Conservation (phyloP, 2,888 invertebrate species). For the Lepas anatifera region DNA sequence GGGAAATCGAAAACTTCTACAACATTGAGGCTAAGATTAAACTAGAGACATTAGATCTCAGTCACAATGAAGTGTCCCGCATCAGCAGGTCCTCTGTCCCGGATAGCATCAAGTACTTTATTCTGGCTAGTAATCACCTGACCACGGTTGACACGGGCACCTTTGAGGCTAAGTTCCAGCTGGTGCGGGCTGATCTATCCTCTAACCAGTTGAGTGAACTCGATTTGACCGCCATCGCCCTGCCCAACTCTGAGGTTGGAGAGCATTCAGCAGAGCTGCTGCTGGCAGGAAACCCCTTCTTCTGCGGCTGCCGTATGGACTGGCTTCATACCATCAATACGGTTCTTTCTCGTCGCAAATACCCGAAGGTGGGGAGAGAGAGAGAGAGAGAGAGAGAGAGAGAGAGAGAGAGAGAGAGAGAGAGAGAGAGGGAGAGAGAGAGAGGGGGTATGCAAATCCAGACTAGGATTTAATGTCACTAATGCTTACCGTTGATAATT, state of each 20-base stretch:
- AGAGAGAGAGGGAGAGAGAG: too few relatives aligned
- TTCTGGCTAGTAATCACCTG: constrained; percentile 43
- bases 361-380: constrained; percentile 63
- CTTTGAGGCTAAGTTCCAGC: constrained; percentile 74
- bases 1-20: constrained; percentile 49
- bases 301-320: constrained; percentile 90
- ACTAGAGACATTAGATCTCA: constrained; percentile 75
- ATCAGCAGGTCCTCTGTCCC: constrained; percentile 54
- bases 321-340: constrained; percentile 88
- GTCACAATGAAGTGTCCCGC: constrained; percentile 67
- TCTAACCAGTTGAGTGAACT: constrained; percentile 81
- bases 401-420: too few relatives aligned
- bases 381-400: too few relatives aligned
- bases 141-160: constrained; percentile 67
- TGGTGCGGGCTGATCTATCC: constrained; percentile 81
- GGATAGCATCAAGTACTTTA: constrained; percentile 69
- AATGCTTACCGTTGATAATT: too few relatives aligned
- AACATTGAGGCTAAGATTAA: constrained; percentile 45
- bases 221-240: constrained; percentile 49
- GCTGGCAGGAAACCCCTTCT: constrained; percentile 86
- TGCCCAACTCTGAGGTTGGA: background rate
- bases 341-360: constrained; percentile 65
- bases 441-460: too few relatives aligned
- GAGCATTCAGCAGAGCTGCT: constrained; percentile 56
- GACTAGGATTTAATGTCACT: too few relatives aligned